Percentiles rank a stretch among this genome's conserved stretches.
These are phyloP conservation scores for Drosophila paulistorum DNA, from an alignment of 1,140 invertebrate species.

Conservation along the genomic window DNA sequence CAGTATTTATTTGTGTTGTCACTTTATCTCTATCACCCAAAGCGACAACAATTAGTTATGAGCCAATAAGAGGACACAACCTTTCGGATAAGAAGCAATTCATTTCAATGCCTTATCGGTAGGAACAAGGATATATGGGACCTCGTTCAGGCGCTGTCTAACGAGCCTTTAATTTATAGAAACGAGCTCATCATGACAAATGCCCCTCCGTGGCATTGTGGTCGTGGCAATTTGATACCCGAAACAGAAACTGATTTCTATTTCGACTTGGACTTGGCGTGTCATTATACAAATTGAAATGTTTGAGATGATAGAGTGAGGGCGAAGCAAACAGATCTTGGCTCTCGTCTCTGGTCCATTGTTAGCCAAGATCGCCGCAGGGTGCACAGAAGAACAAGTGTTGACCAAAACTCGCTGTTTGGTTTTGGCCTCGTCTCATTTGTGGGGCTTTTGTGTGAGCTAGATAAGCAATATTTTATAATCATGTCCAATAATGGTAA, in stretches of 20 bases:
- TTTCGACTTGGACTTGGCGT: neutral
- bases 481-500: conserved; percentile 78
- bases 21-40: conserved; percentile 29
- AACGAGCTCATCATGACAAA: conserved; percentile 59
- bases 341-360: conserved; percentile 29
- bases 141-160: conserved; percentile 44
- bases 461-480: conserved; percentile 78
- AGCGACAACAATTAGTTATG: conserved; percentile 65
- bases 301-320: conserved; percentile 46
- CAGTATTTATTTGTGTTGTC: conserved; percentile 7
- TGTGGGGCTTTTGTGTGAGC: conserved; percentile 69
- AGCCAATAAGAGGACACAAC: conserved; percentile 40
- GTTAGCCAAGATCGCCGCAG: conserved; percentile 59
- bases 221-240: conserved; percentile 67
- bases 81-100: conserved; percentile 32
- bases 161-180: conserved; percentile 76
- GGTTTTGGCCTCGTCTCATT: conserved; percentile 51
- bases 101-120: conserved; percentile 51
- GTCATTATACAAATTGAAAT: conserved; percentile 71
- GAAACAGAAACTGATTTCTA: conserved; percentile 11
- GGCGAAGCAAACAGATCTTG: neutral
- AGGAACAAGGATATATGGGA: conserved; percentile 30
- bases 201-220: conserved; percentile 26
- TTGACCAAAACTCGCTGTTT: conserved; percentile 70
- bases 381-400: conserved; percentile 55